These are phyloP conservation scores for Ectropis crepuscularia DNA, from an alignment of 2,888 invertebrate genomes.

Conservation along the genomic window DNA sequence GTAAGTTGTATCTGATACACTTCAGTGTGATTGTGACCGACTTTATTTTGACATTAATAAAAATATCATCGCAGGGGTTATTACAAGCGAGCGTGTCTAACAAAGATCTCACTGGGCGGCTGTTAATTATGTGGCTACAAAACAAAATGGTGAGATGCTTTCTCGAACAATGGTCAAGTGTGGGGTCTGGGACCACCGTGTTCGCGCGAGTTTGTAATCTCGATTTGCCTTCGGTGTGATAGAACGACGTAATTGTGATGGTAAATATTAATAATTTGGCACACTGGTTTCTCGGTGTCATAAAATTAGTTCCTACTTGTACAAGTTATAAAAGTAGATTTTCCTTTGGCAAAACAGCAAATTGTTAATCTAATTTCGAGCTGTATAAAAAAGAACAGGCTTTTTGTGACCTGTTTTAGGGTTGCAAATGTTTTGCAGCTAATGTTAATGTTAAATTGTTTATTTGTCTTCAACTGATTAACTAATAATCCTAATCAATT, in stretches of 20 bases:
- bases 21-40: constrained; percentile 65
- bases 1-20: constrained; percentile 41
- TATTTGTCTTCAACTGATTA: too few relatives aligned
- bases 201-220: constrained; percentile 52
- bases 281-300: neutral
- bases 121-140: constrained; percentile 82
- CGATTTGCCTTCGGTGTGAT: constrained; percentile 61
- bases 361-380: too few relatives aligned
- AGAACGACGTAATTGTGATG: constrained; percentile 52
- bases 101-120: constrained; percentile 80
- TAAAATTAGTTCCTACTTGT: neutral
- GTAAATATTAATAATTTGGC: constrained; percentile 24
- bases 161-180: constrained; percentile 77
- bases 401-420: too few relatives aligned
- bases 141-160: constrained; percentile 73
- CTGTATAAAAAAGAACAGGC: too few relatives aligned
- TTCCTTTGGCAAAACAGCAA: too few relatives aligned
- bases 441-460: too few relatives aligned
- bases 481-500: too few relatives aligned
- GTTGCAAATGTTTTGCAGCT: too few relatives aligned
- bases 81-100: constrained; percentile 83
- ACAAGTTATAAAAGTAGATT: too few relatives aligned
- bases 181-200: constrained; percentile 77
- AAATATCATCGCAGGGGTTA: constrained; percentile 83
- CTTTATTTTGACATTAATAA: constrained; percentile 84